Base-by-base conservation (phyloP, 2,797 vertebrate species). In the Sebastes paucispinis region DNA sequence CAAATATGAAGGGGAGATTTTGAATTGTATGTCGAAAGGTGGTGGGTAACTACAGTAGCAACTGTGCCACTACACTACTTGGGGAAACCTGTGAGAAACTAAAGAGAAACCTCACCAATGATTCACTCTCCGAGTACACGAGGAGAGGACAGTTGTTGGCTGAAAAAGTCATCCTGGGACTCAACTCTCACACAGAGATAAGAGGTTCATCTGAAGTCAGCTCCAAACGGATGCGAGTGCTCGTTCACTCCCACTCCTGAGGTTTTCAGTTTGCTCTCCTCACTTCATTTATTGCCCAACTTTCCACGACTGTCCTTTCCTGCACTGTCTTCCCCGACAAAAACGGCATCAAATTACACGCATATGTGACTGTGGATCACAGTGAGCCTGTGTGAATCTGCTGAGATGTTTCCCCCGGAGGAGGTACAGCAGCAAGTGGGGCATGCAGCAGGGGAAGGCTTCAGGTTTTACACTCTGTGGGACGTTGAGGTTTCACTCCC, bases 191-290 rank as follows among this genome's bases (percentile, higher is more conserved):
- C 24, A 55, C 31, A 29, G 73, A 77, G 69, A 80, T 69, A 66
- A 82, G 65, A 77, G 59, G 31, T 80, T 80, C 22, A 67, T 78
- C 65, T 73, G 68, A 81, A 79, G 62, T 67, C 58, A 24, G 52
- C 55, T 84, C 65, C 47, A 69, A 70, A 79, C 8, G 8, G 31
- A 73, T 60, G 47, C 18, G 5, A 76, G 31, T 66, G 24, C 32
- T 82, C 69, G 43, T 62, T 79, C 31, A 54, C n/a, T 39, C 54
- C 50, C 4, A 12, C 31, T 69, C 32, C 36, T 36, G 3, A n/a
- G 59, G 22, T 67, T 57, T 71, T 36, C 24, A 8, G 25, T 34
- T 78, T 29, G 12, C 55, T 78, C 52, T 81, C 43, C 10, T 65
- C 12, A 18, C 34, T 69, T 69, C 9, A 59, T 55, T 65, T 68